These are phyloP conservation scores for Mallateleia sp. DNA, from an alignment of 2,888 invertebrate genomes.

Conservation along the genomic window DNA sequence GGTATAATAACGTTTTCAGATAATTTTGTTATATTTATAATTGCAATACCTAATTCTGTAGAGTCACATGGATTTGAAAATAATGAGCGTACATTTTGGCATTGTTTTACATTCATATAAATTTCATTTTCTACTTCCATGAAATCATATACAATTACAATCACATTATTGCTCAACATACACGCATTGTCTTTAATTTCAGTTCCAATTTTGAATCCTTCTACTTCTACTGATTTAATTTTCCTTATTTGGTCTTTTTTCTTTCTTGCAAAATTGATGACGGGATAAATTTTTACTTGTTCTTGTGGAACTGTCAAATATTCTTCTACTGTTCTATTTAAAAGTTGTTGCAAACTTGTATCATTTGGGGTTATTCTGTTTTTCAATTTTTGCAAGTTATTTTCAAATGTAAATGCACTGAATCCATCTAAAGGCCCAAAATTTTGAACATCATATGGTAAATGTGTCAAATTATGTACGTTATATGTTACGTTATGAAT, in stretches of 20 bases:
- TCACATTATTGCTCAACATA: neutral
- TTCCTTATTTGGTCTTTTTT: neutral
- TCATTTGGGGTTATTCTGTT: neutral
- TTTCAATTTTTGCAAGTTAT: neutral
- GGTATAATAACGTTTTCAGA: neutral
- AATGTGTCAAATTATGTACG: conserved; percentile 76
- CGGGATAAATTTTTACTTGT: neutral
- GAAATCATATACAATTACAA: neutral
- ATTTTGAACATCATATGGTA: neutral
- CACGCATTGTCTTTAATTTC: neutral
- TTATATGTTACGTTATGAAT: conserved; percentile 79
- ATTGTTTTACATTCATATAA: neutral
- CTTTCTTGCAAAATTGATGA: neutral
- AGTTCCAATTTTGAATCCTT: neutral
- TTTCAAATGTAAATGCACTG: conserved; percentile 6
- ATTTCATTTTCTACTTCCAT: neutral
- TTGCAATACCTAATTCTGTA: neutral
- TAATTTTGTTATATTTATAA: neutral
- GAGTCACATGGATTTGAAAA: neutral
- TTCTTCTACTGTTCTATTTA: conserved; percentile 2
- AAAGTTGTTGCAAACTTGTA: neutral
- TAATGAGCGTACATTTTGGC: neutral
- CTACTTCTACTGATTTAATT: neutral
- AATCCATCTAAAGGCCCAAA: neutral
- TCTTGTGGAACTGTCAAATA: neutral